phyloP scores from a whole-genome alignment of 37 sponge, comb jelly and placozoan species.

The Chondrilla cf. caribensis region DNA sequence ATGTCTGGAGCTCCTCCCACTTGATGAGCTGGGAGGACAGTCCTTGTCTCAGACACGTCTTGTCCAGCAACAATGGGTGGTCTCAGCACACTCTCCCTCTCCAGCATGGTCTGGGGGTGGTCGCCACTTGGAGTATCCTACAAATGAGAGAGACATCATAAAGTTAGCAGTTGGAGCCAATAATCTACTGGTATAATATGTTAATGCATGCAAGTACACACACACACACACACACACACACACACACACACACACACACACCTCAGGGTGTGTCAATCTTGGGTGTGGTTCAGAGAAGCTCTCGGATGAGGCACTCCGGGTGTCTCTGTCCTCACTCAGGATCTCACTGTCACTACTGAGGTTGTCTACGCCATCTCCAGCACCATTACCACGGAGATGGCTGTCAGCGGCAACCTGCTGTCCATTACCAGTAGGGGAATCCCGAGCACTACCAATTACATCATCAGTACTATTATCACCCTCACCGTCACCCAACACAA shows the following conservation, averaged over 20 bases:
- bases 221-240: no score
- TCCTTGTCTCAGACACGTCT: background rate
- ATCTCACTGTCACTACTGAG: background rate
- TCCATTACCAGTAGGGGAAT: no score
- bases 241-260: no score
- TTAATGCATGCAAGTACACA: no score
- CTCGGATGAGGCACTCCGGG: background rate
- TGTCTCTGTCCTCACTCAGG: background rate
- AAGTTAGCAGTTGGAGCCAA: no score
- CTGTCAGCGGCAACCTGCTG: no score
- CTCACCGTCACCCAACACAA: background rate
- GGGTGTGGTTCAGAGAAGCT: no score
- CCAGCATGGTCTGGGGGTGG: slow-evolving; percentile 11
- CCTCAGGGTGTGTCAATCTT: no score
- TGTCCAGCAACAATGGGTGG: slow-evolving; percentile 26
- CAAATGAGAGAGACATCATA: no score
- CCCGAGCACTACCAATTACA: background rate
- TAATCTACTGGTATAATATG: no score
- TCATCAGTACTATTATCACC: background rate
- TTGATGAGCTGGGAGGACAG: background rate
- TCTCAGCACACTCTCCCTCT: slow-evolving; percentile 31
- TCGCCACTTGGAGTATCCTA: no score
- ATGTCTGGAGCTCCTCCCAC: background rate
- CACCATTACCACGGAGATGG: background rate
- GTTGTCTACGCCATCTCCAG: background rate